Conservation (phyloP, 1,140 invertebrate species). For the Drosophila busckii region DNA sequence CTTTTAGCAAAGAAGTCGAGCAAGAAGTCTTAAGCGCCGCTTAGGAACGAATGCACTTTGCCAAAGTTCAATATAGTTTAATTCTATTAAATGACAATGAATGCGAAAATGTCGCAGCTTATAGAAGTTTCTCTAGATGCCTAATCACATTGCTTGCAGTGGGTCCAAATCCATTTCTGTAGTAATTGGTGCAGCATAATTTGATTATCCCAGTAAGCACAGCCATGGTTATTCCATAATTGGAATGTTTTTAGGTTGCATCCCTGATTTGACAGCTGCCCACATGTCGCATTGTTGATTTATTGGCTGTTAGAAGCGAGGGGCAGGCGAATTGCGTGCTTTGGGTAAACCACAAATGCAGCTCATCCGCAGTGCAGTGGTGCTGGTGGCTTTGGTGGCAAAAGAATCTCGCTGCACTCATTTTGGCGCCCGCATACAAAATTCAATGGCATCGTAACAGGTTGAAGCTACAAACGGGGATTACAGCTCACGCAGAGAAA, state of each 20-base stretch:
- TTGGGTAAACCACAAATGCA: slow-evolving; percentile 14
- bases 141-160: no score
- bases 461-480: not conserved
- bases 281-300: slow-evolving; percentile 40
- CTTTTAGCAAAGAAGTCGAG: slow-evolving; percentile 17
- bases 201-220: slow-evolving; percentile 17
- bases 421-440: slow-evolving; percentile 25
- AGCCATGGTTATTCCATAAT: slow-evolving; percentile 15
- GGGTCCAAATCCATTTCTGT: slow-evolving; percentile 1
- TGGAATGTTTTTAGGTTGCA: slow-evolving; percentile 30
- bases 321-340: not conserved
- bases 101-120: not conserved
- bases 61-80: slow-evolving; percentile 11
- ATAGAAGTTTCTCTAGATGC: no score
- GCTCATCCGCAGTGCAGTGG: slow-evolving; percentile 2
- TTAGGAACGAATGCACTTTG: slow-evolving; percentile 17
- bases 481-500: slow-evolving; percentile 18
- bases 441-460: slow-evolving; percentile 6
- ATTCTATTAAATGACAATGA: not conserved
- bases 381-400: slow-evolving; percentile 21
- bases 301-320: slow-evolving; percentile 6
- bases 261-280: slow-evolving; percentile 11
- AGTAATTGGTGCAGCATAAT: slow-evolving; percentile 24
- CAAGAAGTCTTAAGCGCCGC: slow-evolving; percentile 2
- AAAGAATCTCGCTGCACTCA: slow-evolving; percentile 2